phyloP scores from a whole-genome alignment of 2,797 vertebrate species.

The Halcyon badia region DNA sequence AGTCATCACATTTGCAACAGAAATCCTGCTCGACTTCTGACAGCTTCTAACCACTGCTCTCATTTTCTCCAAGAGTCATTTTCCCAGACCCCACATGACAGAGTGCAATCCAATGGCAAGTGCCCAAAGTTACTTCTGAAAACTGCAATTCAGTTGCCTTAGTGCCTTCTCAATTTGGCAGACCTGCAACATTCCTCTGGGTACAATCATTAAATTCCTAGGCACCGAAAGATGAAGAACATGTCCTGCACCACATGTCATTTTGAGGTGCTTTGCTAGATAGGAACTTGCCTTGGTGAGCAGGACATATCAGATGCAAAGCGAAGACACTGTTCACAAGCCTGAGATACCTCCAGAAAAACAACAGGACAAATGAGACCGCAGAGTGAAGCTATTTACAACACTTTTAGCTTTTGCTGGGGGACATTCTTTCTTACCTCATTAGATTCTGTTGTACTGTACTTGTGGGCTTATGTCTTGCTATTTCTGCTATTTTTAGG shows the following conservation, averaged over 20 bases:
- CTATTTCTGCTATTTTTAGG: constrained; percentile 6
- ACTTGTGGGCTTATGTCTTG: not conserved
- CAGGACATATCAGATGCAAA: not conserved
- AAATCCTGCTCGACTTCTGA: not conserved
- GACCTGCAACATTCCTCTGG: not conserved
- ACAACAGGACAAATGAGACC: not conserved
- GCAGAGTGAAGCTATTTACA: not conserved
- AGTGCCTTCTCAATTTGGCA: not conserved
- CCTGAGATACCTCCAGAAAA: not conserved
- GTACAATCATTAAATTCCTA: not conserved
- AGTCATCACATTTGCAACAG: not conserved
- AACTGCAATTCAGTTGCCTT: not conserved
- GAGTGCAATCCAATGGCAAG: not conserved
- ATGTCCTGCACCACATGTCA: not conserved
- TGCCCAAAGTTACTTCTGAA: not conserved
- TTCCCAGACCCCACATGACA: not conserved
- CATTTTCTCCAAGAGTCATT: not conserved
- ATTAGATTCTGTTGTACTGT: not conserved
- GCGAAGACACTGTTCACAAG: not conserved
- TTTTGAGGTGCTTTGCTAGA: not conserved
- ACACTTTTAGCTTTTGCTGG: not conserved
- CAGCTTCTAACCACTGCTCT: not conserved
- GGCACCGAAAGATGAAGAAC: not conserved
- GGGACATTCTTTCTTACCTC: not conserved
- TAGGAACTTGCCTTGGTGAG: not conserved